A percentile compares a stretch with the other conserved stretches of the same genome.
These are phyloP conservation scores for Cheilosia vulpina DNA, from an alignment of 2,888 invertebrate genomes.

Conservation along the genomic window DNA sequence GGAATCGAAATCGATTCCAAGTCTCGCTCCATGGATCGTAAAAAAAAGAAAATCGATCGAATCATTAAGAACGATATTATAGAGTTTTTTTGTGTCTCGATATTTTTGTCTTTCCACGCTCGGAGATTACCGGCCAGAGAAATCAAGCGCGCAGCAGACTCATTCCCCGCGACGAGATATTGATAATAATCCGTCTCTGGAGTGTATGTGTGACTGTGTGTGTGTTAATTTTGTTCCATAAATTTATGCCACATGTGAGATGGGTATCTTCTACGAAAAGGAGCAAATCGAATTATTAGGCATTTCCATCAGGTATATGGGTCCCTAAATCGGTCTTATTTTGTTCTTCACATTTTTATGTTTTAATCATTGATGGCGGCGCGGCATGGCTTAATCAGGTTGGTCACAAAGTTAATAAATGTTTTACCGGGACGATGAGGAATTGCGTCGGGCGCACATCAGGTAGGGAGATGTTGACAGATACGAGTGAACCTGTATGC, in stretches of 20 bases:
- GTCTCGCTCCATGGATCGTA: constrained; percentile 55
- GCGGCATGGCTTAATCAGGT: constrained; percentile 67
- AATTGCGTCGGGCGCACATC: constrained; percentile 30
- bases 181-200: constrained; percentile 45
- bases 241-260: constrained; percentile 61
- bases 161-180: constrained; percentile 29
- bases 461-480: constrained; percentile 72
- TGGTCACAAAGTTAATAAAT: constrained; percentile 29
- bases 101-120: constrained; percentile 1
- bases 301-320: constrained; percentile 53
- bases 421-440: background rate
- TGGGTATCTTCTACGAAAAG: constrained; percentile 30
- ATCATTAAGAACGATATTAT: constrained; percentile 66
- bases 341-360: constrained; percentile 51
- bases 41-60: constrained; percentile 67
- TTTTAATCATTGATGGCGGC: constrained; percentile 69
- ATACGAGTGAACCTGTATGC: constrained; percentile 46
- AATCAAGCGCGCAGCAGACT: constrained; percentile 24
- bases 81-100: constrained; percentile 17
- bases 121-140: constrained; percentile 45
- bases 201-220: constrained; percentile 46
- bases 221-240: constrained; percentile 56
- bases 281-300: constrained; percentile 59
- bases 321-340: constrained; percentile 29
- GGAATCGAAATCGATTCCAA: constrained; percentile 64